Conservation (phyloP, 2,113 vertebrate species). For the Tiliqua scincoides region DNA sequence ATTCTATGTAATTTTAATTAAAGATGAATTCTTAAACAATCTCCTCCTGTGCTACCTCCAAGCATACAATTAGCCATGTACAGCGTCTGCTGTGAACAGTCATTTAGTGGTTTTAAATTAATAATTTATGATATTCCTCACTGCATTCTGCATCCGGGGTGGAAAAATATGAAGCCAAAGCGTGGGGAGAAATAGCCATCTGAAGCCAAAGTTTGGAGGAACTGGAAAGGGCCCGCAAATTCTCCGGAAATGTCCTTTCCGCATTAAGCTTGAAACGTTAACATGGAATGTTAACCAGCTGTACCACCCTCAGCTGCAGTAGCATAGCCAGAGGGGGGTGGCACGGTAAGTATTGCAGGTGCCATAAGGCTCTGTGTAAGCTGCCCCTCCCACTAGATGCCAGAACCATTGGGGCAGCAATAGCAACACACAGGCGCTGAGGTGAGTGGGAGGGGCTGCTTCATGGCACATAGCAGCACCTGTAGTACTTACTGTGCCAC, state of each 20-base stretch:
- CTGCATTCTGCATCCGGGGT: conserved; percentile 55
- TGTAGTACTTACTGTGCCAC: too few relatives aligned
- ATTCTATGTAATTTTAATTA: conserved; percentile 89
- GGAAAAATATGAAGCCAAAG: conserved; percentile 39
- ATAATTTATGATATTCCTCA: conserved; percentile 80
- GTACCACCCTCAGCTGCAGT: background rate
- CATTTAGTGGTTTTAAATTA: conserved; percentile 77
- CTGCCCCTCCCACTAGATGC: too few relatives aligned
- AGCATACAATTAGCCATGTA: conserved; percentile 82
- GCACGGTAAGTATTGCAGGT: too few relatives aligned
- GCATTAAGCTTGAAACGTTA: background rate
- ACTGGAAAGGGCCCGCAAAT: conserved; percentile 29
- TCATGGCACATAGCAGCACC: too few relatives aligned
- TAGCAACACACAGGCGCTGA: too few relatives aligned
- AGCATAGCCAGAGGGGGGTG: too few relatives aligned
- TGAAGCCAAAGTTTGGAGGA: conserved; percentile 6
- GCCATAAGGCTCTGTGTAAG: too few relatives aligned
- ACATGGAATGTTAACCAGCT: background rate
- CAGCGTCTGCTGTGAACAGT: conserved; percentile 79
- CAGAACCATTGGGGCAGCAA: too few relatives aligned
- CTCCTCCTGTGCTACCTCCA: conserved; percentile 79
- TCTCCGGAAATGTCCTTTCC: background rate
- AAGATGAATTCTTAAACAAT: conserved; percentile 81
- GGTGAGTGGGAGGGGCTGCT: too few relatives aligned
- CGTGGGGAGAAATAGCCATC: conserved; percentile 35